Percentiles rank a stretch among this genome's conserved stretches.
Evolutionary conservation across 2,888 invertebrate species (phyloP).

Genomic region (Chrysolina haemoptera): DNA sequence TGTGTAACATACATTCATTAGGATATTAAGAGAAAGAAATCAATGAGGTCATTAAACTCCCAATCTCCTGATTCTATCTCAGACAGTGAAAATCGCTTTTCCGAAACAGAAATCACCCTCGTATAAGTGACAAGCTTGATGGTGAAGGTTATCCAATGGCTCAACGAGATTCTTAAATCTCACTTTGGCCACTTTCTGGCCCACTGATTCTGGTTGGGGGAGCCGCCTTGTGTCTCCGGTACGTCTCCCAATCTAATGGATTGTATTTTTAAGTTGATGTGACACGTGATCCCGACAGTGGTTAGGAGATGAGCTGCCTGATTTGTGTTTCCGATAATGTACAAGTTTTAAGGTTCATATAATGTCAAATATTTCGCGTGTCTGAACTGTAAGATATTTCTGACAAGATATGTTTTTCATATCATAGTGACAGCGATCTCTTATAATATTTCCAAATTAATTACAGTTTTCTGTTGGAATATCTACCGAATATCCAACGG

Average conservation of each 20-base stretch:
- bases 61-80: not conserved
- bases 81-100: not conserved
- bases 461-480: too few relatives aligned
- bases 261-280: conserved; percentile 51
- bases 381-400: too few relatives aligned
- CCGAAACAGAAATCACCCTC: conserved; percentile 23
- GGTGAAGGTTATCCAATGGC: conserved; percentile 58
- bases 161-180: conserved; percentile 67
- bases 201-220: conserved; percentile 58
- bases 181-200: conserved; percentile 66
- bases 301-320: conserved; percentile 25
- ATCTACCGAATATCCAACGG: too few relatives aligned
- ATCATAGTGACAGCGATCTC: too few relatives aligned
- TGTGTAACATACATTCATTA: too few relatives aligned
- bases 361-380: too few relatives aligned
- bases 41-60: not conserved
- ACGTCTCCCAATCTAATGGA: conserved; percentile 53
- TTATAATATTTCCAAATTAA: too few relatives aligned
- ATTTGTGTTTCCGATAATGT: not conserved
- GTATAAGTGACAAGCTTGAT: conserved; percentile 32
- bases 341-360: too few relatives aligned
- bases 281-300: conserved; percentile 47
- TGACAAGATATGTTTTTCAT: too few relatives aligned
- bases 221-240: conserved; percentile 49
- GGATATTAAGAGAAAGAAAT: too few relatives aligned